These are phyloP conservation scores for Daphoenositta chrysoptera DNA, from an alignment of 2,113 vertebrate genomes.

Conservation along the genomic window DNA sequence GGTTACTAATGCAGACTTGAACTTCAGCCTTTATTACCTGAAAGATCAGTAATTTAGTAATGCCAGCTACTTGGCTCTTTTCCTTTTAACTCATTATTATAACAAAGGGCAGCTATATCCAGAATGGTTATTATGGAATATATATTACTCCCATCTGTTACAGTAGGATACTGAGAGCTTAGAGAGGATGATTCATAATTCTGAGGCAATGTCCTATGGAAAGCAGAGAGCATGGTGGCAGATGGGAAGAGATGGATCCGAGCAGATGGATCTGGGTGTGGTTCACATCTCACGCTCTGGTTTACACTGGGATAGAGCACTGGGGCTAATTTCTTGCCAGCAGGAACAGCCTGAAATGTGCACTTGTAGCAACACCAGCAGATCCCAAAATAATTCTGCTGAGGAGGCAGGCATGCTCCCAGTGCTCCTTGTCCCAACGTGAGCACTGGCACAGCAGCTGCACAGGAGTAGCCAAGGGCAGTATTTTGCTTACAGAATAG, in stretches of 20 bases:
- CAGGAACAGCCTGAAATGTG: neutral
- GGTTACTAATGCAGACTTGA: neutral
- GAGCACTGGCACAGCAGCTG: neutral
- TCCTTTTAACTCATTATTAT: neutral
- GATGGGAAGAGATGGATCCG: neutral
- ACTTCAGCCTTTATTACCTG: neutral
- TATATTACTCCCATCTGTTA: constrained; percentile 1
- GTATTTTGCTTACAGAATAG: neutral
- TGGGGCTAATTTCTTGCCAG: neutral
- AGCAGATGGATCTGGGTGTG: constrained; percentile 1
- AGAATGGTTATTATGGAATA: neutral
- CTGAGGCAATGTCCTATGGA: neutral
- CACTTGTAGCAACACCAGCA: neutral
- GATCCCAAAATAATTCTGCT: neutral
- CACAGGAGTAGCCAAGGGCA: neutral
- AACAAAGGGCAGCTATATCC: neutral
- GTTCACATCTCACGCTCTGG: neutral
- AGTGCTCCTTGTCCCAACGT: accelerated
- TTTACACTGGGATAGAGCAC: neutral
- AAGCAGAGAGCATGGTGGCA: neutral
- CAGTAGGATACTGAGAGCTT: neutral
- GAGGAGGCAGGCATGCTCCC: neutral
- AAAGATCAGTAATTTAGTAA: neutral
- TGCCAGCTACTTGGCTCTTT: neutral
- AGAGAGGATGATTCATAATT: neutral